A percentile compares a stretch with the other conserved stretches of the same genome.
Evolutionary conservation across 2,797 vertebrate species (phyloP).

Genomic region (Melanotaenia trifasciata): DNA sequence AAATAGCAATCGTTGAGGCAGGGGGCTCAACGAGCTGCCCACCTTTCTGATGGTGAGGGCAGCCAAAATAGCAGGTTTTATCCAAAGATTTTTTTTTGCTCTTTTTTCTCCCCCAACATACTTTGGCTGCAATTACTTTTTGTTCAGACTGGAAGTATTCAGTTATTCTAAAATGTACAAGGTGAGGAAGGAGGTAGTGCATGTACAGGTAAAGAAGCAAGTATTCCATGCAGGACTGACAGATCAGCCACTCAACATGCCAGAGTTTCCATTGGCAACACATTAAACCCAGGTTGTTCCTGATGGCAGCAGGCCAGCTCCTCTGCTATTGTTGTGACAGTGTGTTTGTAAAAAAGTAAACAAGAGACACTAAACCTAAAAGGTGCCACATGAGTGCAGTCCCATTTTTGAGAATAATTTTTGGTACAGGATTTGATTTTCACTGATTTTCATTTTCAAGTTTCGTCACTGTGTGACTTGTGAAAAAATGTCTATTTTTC

Average conservation of each 20-base stretch:
- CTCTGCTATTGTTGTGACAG: not conserved
- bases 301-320: not conserved
- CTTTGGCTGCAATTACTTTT: slow-evolving; percentile 17
- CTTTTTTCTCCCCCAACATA: slow-evolving; percentile 24
- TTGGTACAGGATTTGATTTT: not conserved
- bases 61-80: slow-evolving; percentile 41
- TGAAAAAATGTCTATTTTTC: not conserved
- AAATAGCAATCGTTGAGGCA: slow-evolving; percentile 73
- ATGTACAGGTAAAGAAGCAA: not conserved
- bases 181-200: too few species aligned
- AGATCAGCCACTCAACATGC: not conserved
- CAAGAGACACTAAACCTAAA: not conserved
- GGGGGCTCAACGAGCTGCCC: slow-evolving; percentile 47
- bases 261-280: not conserved
- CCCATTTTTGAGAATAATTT: not conserved
- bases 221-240: not conserved
- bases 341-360: not conserved
- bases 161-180: slow-evolving; percentile 1
- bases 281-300: not conserved
- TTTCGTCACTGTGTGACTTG: not conserved
- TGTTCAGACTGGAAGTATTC: not conserved
- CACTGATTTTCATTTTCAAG: too few species aligned
- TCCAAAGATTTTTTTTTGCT: slow-evolving; percentile 25
- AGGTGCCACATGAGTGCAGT: not conserved
- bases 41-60: slow-evolving; percentile 51